Conservation (phyloP, 92 coral and sea anemone genomes). For the Siderastrea radians region DNA sequence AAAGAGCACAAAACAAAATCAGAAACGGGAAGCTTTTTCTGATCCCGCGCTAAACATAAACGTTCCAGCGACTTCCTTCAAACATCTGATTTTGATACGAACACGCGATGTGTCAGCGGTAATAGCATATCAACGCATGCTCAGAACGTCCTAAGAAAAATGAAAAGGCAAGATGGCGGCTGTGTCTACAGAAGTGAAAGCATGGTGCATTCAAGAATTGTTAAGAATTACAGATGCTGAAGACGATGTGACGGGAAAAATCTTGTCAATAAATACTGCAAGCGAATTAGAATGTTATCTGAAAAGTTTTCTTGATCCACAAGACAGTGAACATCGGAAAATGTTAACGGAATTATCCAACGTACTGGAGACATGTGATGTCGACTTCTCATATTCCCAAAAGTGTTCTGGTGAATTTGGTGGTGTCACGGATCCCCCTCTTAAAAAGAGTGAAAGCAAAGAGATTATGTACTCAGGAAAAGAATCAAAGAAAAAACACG, state of each 20-base stretch:
- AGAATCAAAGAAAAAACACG: conserved; percentile 79
- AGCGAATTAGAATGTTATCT: conserved; percentile 79
- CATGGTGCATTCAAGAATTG: conserved; percentile 88
- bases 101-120: conserved; percentile 22
- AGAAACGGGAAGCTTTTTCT: conserved; percentile 6
- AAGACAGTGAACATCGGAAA: conserved; percentile 61
- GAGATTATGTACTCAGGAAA: conserved; percentile 30
- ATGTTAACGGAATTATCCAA: conserved; percentile 64
- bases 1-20: conserved; percentile 5
- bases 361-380: conserved; percentile 2
- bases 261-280: conserved; percentile 76
- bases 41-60: conserved; percentile 3
- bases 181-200: conserved; percentile 56
- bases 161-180: conserved; percentile 79
- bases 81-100: conserved; percentile 16
- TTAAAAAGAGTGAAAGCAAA: background rate
- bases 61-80: conserved; percentile 34
- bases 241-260: conserved; percentile 79
- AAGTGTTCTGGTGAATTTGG: conserved; percentile 15
- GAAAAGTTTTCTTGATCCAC: conserved; percentile 77
- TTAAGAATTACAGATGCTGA: conserved; percentile 86
- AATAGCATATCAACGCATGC: conserved; percentile 22
- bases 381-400: conserved; percentile 26
- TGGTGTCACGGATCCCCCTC: conserved; percentile 21
- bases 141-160: background rate